A percentile compares a stretch with the other conserved stretches of the same genome.
These are phyloP conservation scores for Meiosimyza platycephala DNA, from an alignment of 2,888 invertebrate genomes.

Conservation along the genomic window DNA sequence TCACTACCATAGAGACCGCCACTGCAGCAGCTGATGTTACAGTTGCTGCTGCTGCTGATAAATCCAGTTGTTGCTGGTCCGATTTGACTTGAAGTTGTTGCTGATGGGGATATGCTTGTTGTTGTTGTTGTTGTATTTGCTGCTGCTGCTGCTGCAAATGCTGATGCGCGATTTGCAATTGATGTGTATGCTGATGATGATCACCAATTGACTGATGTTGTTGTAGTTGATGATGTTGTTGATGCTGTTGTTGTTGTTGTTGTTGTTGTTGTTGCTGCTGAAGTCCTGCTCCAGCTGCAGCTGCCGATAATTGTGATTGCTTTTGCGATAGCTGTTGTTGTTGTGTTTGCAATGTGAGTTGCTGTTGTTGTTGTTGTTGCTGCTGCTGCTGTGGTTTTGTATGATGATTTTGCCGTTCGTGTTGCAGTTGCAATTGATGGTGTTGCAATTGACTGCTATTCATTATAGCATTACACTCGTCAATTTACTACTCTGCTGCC, in stretches of 20 bases:
- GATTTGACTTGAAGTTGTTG: constrained; percentile 8
- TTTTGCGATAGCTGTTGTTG: constrained; percentile 44
- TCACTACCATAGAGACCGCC: constrained; percentile 42
- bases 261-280: constrained; percentile 24
- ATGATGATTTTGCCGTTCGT: constrained; percentile 7
- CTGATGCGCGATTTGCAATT: constrained; percentile 8
- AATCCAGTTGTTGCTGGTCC: constrained; percentile 32
- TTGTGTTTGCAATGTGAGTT: constrained; percentile 40
- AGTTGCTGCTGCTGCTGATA: constrained; percentile 32
- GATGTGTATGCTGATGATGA: constrained; percentile 26
- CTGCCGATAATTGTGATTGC: constrained; percentile 21
- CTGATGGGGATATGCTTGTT: constrained; percentile 11
- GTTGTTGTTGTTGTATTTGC: constrained; percentile 25
- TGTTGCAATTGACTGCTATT: constrained; percentile 48
- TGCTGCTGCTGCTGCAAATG: constrained; percentile 27
- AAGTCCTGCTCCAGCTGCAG: constrained; percentile 18
- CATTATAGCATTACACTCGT: constrained; percentile 46
- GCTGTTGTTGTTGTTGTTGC: constrained; percentile 40
- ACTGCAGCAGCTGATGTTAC: constrained; percentile 38
- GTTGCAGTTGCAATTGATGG: constrained; percentile 42
- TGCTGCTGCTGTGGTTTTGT: constrained; percentile 39
- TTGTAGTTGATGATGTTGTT: constrained; percentile 25
- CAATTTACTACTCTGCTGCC: constrained; percentile 29
- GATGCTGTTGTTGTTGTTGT: constrained; percentile 17
- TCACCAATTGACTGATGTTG: constrained; percentile 29